Percentiles rank a stretch among this genome's conserved stretches.
Evolutionary conservation across 2,113 vertebrate genomes (phyloP).

Genomic region (Theristicus caerulescens): DNA sequence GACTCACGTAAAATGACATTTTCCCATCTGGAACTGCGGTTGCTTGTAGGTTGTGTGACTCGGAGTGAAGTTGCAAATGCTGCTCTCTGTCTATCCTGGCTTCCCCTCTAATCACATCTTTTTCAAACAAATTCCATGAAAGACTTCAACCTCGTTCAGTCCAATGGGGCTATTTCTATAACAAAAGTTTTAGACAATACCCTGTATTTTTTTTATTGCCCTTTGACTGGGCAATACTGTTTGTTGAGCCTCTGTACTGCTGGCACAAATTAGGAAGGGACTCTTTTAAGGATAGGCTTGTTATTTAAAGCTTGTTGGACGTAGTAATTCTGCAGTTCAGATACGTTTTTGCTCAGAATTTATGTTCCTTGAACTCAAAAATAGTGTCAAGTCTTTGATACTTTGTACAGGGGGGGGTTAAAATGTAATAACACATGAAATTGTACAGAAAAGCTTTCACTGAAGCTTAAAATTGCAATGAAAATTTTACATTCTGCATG

Average conservation of each 20-base stretch:
- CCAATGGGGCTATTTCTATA: not conserved
- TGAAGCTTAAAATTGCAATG: slow-evolving; percentile 47
- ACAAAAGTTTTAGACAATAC: not conserved
- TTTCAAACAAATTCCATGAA: not conserved
- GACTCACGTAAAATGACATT: not conserved
- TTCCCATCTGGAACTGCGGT: fast-evolving
- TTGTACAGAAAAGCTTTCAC: slow-evolving; percentile 41
- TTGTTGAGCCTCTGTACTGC: not conserved
- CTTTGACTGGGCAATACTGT: not conserved
- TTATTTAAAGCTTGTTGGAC: not conserved
- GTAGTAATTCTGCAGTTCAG: not conserved
- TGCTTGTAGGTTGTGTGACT: not conserved
- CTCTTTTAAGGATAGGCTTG: not conserved
- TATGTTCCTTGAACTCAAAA: not conserved
- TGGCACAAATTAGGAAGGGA: not conserved
- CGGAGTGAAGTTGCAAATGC: not conserved
- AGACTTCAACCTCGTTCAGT: not conserved
- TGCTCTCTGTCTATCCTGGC: not conserved
- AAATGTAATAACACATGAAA: slow-evolving; percentile 40
- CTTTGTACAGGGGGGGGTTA: not conserved
- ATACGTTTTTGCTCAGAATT: not conserved
- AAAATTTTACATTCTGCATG: slow-evolving; percentile 43
- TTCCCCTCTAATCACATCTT: not conserved
- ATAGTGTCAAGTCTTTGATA: not conserved
- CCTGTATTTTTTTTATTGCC: not conserved